Evolutionary conservation across 2,113 vertebrate genomes (phyloP), one percentile per base, ranked within the genome.

Genomic region (Sus scrofa): DNA sequence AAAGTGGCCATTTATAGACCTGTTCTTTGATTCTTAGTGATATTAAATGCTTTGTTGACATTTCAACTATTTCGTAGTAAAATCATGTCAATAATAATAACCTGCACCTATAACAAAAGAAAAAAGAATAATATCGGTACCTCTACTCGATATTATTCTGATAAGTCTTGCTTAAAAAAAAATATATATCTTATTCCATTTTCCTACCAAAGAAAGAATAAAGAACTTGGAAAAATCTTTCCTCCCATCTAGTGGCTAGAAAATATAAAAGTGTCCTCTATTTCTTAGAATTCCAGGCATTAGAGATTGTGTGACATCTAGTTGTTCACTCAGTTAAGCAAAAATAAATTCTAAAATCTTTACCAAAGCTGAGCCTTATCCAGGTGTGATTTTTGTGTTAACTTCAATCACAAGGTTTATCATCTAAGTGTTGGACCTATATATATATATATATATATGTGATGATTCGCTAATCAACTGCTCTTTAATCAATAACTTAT

Each of bases 171-270:
- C 52, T 92, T 95, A 70, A 96, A 95, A 90, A 90, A 44, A 44
- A 6, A 91, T 63, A 39, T 50, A 9, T 95, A 11, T 70, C 60
- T 60, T 74, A 83, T 83, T 96, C 37, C 50, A 89, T 88, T 89
- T 96, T 94, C 44, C 73, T 83, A 73, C 70, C 70, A 75, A 91
- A 75, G 32, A 63, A 86, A 82, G 39, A 68, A 70, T 13, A 84
- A 8, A 73, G 39, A 60, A 87, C 27, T 37, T 75, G 68, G 77
- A 62, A 91, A 94, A 94, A 15, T 4, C 85, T 93, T 94, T 91
- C 30, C 63, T 97, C 78, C 94, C 86, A 94, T 97, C 98, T 97
- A 97, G 92, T 96, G 97, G 96, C 95, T 97, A 90, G 97, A 98
- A 95, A 97, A 95, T 86, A 79, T 83, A 88, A 89, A 94, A 91